Evolutionary conservation across 2,113 vertebrate species (phyloP).

Genomic region (Aviceda subcristata): DNA sequence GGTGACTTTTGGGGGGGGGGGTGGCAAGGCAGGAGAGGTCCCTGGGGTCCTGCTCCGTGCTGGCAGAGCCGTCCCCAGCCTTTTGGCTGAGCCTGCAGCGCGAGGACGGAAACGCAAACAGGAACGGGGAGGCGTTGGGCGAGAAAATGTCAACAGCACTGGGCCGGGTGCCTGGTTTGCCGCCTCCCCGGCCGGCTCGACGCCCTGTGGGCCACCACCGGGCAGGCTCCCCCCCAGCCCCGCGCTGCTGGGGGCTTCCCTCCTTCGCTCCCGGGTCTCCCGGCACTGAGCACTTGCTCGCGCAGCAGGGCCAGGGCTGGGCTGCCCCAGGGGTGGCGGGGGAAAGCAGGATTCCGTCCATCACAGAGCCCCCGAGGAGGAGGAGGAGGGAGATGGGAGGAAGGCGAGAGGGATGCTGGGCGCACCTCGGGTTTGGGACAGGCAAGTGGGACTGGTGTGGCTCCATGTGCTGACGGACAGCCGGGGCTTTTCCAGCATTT

Average conservation of each 20-base stretch:
- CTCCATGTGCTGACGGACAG: neutral
- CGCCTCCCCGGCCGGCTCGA: neutral
- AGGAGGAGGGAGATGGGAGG: neutral
- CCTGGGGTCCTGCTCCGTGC: neutral
- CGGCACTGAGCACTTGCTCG: neutral
- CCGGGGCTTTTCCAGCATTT: neutral
- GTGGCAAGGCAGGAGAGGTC: neutral
- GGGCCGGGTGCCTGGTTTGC: constrained; percentile 6
- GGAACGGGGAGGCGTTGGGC: constrained; percentile 56
- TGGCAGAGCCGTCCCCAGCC: neutral
- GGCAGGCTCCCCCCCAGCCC: neutral
- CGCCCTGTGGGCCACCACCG: neutral
- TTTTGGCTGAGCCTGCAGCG: neutral
- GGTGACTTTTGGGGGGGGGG: neutral
- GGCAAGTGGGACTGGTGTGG: neutral
- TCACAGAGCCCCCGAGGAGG: neutral
- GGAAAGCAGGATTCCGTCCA: neutral
- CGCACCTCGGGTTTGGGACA: neutral
- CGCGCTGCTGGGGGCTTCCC: neutral
- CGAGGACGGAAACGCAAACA: constrained; percentile 51
- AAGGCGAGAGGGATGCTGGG: neutral
- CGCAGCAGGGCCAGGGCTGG: neutral
- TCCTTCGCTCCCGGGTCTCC: neutral
- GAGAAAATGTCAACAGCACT: constrained; percentile 58
- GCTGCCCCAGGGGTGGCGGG: neutral